These are phyloP conservation scores for Dromaius novaehollandiae DNA, from an alignment of 2,113 vertebrate species.

Conservation along the genomic window DNA sequence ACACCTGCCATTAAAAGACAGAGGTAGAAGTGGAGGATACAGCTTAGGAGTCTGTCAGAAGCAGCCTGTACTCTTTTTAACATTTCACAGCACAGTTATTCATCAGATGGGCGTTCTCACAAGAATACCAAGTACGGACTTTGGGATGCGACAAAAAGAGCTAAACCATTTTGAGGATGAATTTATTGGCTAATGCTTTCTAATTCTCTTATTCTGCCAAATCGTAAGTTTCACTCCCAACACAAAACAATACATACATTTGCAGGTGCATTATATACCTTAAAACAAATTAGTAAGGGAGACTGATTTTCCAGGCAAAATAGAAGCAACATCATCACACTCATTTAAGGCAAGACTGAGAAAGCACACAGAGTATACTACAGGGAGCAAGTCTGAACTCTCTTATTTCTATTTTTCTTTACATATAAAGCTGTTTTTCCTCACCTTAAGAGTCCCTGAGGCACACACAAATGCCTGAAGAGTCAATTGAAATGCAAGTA, in stretches of 20 bases:
- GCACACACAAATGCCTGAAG: accelerated
- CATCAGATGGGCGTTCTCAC: background rate
- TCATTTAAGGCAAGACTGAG: background rate
- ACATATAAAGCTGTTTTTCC: background rate
- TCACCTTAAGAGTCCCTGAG: background rate
- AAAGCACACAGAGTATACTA: background rate
- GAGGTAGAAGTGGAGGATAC: background rate
- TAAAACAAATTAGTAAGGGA: background rate
- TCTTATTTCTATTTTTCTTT: background rate
- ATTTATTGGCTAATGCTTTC: background rate
- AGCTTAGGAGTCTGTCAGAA: background rate
- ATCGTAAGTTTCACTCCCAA: background rate
- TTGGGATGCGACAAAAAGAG: background rate
- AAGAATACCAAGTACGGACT: background rate
- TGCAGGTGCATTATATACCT: background rate
- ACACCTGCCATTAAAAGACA: background rate
- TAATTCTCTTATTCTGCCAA: background rate
- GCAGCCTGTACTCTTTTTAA: background rate
- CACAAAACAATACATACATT: background rate
- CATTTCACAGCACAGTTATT: background rate
- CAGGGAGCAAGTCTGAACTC: background rate
- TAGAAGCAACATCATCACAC: background rate
- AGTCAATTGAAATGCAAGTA: constrained; percentile 6
- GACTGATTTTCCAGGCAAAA: background rate
- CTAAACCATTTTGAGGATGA: background rate